Evolutionary conservation across 2,888 invertebrate genomes (phyloP).

Genomic region (Capitulum mitella): DNA sequence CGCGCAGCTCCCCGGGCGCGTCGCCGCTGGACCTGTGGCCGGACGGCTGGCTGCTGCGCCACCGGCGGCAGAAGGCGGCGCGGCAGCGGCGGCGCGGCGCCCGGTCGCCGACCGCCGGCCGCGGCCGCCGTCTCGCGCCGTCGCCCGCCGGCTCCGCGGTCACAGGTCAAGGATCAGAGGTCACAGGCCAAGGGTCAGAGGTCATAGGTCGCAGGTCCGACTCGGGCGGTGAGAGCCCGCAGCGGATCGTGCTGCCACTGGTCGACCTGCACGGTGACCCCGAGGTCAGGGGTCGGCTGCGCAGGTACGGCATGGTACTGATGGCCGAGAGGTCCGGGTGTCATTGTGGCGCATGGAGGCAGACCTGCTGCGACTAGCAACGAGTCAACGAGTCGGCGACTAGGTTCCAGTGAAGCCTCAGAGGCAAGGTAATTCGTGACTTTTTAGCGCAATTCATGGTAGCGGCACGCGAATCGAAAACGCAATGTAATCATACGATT

Average conservation of each 20-base stretch:
- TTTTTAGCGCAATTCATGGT: too few species aligned
- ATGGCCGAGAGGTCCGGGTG: background rate
- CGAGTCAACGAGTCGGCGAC: too few species aligned
- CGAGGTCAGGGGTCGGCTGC: background rate
- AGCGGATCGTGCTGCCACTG: background rate
- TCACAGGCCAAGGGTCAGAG: too few species aligned
- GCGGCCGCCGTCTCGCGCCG: background rate
- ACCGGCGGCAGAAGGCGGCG: background rate
- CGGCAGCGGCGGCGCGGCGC: background rate
- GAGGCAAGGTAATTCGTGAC: too few species aligned
- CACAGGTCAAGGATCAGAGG: too few species aligned
- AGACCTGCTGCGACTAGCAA: background rate
- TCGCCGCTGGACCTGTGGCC: conserved; percentile 8
- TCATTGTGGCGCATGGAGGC: background rate
- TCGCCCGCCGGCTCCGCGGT: too few species aligned
- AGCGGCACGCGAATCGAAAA: too few species aligned
- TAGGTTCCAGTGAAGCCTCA: too few species aligned
- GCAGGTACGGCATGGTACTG: background rate
- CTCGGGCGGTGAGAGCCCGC: background rate
- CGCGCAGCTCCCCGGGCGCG: background rate
- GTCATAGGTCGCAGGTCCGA: too few species aligned
- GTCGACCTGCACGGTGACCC: background rate
- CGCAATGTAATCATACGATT: too few species aligned
- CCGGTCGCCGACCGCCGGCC: background rate
- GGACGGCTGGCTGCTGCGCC: background rate